Percentiles rank a stretch among this genome's conserved stretches.
Evolutionary conservation across 2,113 vertebrate species (phyloP).

Genomic region (Litocranius walleri): DNA sequence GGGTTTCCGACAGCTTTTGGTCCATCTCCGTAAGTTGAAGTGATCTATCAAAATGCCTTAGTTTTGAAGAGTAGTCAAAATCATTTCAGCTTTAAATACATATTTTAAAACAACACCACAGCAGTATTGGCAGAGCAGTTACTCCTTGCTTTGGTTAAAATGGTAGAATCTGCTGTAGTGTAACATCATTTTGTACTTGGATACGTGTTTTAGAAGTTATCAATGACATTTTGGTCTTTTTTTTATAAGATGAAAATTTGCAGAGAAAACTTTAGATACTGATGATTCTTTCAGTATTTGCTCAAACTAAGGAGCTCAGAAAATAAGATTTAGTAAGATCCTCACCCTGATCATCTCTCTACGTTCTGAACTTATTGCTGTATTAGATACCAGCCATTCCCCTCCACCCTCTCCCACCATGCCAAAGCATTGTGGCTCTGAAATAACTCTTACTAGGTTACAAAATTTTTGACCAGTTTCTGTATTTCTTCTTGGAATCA

Average conservation of each 20-base stretch:
- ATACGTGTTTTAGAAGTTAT: background rate
- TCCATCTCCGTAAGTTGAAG: background rate
- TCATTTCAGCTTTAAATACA: slow-evolving; percentile 14
- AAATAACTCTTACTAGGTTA: background rate
- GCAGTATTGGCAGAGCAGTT: background rate
- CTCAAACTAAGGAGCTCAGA: background rate
- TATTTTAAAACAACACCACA: background rate
- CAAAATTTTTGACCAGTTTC: background rate
- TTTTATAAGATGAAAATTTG: background rate
- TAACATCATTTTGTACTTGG: background rate
- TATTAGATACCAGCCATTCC: background rate
- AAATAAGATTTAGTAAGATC: background rate
- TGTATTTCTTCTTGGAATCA: background rate
- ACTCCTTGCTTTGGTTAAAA: background rate
- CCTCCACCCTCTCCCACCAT: fast-evolving
- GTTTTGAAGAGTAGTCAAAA: slow-evolving; percentile 31
- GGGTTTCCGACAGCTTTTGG: slow-evolving; percentile 45
- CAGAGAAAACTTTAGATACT: background rate
- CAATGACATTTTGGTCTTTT: background rate
- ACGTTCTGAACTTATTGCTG: background rate
- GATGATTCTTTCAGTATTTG: background rate
- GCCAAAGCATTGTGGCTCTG: background rate
- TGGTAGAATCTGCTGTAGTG: background rate
- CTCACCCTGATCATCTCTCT: background rate
- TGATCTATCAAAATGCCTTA: background rate